Conservation (phyloP, 2,888 invertebrate genomes). For the Eristalis pertinax region DNA sequence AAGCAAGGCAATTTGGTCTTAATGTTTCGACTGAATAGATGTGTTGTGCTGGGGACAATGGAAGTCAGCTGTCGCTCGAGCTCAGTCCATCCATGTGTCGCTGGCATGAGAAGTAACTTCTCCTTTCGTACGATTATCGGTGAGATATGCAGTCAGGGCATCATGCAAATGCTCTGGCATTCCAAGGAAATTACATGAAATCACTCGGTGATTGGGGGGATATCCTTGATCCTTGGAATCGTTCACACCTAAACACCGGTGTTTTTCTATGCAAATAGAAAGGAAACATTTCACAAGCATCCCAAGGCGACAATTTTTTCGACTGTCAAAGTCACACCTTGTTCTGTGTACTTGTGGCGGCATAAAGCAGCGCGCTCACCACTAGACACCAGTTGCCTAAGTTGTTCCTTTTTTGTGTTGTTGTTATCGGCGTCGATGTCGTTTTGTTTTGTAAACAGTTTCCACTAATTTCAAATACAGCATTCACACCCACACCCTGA, state of each 20-base stretch:
- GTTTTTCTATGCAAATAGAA: conserved; percentile 56
- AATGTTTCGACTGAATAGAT: too few relatives aligned
- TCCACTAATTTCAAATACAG: conserved; percentile 64
- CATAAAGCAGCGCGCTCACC: conserved; percentile 9
- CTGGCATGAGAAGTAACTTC: too few relatives aligned
- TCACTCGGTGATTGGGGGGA: conserved; percentile 9
- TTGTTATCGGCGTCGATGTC: neutral
- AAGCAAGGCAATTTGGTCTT: too few relatives aligned
- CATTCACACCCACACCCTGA: conserved; percentile 70
- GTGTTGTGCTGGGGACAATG: too few relatives aligned
- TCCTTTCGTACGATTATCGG: too few relatives aligned
- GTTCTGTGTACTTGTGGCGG: conserved; percentile 50
- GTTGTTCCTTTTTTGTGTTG: conserved; percentile 18
- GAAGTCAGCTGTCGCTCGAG: too few relatives aligned
- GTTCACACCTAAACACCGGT: conserved; percentile 3
- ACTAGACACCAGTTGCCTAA: too few relatives aligned
- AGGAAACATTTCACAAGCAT: conserved; percentile 45
- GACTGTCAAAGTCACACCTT: conserved; percentile 66
- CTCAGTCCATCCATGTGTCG: too few relatives aligned
- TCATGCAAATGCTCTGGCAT: conserved; percentile 12
- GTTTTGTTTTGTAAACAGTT: conserved; percentile 39
- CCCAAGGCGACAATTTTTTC: conserved; percentile 58
- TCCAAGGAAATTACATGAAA: conserved; percentile 51
- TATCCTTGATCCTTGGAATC: conserved; percentile 46
- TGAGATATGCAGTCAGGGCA: neutral